Evolutionary conservation across 2,797 vertebrate genomes (phyloP).

Genomic region (Gymnoscopelus braueri): DNA sequence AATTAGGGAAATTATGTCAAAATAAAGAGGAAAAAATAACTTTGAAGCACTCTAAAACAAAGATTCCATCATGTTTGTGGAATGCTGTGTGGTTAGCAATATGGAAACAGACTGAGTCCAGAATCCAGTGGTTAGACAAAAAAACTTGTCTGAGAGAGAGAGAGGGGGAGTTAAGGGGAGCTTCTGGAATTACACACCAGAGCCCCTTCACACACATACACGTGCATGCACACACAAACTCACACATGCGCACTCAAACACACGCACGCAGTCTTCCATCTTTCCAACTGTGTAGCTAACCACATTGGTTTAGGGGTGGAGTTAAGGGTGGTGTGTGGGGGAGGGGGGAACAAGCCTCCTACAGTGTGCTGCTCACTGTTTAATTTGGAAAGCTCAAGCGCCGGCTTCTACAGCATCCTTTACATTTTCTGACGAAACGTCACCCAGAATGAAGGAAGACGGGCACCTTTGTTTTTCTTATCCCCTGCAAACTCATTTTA

Average conservation of each 20-base stretch:
- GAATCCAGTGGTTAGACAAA: conserved; percentile 80
- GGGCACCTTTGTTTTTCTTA: conserved; percentile 37
- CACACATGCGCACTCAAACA: conserved; percentile 33
- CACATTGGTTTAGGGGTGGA: conserved; percentile 72
- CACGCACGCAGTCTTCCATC: conserved; percentile 56
- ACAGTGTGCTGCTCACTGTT: conserved; percentile 60
- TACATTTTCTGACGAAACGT: conserved; percentile 55
- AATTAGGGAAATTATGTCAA: conserved; percentile 76
- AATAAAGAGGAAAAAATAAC: conserved; percentile 70
- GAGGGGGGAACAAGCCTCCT: conserved; percentile 66
- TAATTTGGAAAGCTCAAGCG: conserved; percentile 53
- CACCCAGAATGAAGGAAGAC: conserved; percentile 16
- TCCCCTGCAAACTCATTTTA: conserved; percentile 33
- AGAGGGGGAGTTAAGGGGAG: conserved; percentile 70
- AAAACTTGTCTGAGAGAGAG: conserved; percentile 73
- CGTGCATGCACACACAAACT: conserved; percentile 34
- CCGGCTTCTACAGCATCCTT: conserved; percentile 50
- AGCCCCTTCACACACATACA: conserved; percentile 48
- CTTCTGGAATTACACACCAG: conserved; percentile 82
- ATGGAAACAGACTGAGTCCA: conserved; percentile 82
- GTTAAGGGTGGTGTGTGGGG: conserved; percentile 50
- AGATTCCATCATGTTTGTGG: conserved; percentile 88
- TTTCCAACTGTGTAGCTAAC: conserved; percentile 71
- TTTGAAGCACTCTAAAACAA: conserved; percentile 75
- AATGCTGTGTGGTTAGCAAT: conserved; percentile 83